These are phyloP conservation scores for Cyaniris semiargus DNA, from an alignment of 2,888 invertebrate species.

Conservation along the genomic window DNA sequence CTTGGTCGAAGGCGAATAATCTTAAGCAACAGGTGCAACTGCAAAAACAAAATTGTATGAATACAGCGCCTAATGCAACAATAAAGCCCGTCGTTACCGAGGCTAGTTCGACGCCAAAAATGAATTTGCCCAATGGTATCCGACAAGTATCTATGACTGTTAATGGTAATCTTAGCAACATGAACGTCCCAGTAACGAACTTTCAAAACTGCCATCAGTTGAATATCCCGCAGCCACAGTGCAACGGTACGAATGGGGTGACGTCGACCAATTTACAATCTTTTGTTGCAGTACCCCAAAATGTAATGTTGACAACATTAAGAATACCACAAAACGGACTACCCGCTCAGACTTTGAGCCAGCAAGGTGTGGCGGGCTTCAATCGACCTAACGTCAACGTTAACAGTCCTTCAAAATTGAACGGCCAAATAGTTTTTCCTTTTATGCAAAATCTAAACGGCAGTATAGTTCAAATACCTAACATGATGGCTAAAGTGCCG, in stretches of 20 bases:
- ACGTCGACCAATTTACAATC: conserved; percentile 67
- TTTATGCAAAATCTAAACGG: conserved; percentile 81
- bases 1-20: conserved; percentile 75
- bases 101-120: conserved; percentile 65
- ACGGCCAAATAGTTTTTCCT: conserved; percentile 80
- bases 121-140: conserved; percentile 68
- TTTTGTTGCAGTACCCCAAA: conserved; percentile 76
- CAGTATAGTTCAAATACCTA: conserved; percentile 82
- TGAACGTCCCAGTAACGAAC: conserved; percentile 67
- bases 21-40: conserved; percentile 71
- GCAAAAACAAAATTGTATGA: conserved; percentile 69
- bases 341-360: conserved; percentile 61
- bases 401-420: conserved; percentile 72
- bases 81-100: conserved; percentile 54
- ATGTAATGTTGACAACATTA: conserved; percentile 79
- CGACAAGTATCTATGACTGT: conserved; percentile 67
- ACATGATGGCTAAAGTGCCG: conserved; percentile 80
- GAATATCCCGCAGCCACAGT: conserved; percentile 62
- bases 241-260: conserved; percentile 59
- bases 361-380: conserved; percentile 66
- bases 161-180: conserved; percentile 62
- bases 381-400: conserved; percentile 69
- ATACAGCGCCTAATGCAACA: conserved; percentile 46
- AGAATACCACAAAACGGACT: conserved; percentile 78
- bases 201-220: conserved; percentile 72